phyloP scores from a whole-genome alignment of 2,113 vertebrate genomes.

The Nesogale talazaci region DNA sequence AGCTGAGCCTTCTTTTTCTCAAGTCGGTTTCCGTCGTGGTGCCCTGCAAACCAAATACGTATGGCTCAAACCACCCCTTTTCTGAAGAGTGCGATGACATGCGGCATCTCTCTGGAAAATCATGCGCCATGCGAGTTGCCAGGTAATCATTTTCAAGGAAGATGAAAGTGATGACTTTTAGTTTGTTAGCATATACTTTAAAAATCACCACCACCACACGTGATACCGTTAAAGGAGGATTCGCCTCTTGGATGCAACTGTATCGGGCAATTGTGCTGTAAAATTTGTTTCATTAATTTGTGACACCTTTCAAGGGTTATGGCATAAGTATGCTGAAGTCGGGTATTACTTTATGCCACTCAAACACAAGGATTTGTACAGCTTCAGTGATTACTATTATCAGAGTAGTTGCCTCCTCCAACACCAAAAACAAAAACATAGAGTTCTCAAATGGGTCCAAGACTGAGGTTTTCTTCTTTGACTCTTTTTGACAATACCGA shows the following conservation, averaged over 20 bases:
- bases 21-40: constrained; percentile 92
- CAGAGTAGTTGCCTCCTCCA: constrained; percentile 52
- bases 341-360: constrained; percentile 44
- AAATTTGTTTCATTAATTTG: constrained; percentile 58
- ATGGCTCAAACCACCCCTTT: constrained; percentile 77
- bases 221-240: constrained; percentile 19
- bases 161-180: constrained; percentile 31
- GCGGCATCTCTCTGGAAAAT: constrained; percentile 63
- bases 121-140: constrained; percentile 74
- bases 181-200: not conserved
- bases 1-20: constrained; percentile 90
- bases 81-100: constrained; percentile 8
- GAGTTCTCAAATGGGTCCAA: constrained; percentile 62
- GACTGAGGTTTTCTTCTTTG: constrained; percentile 57
- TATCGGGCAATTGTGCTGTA: constrained; percentile 22
- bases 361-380: constrained; percentile 47
- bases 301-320: constrained; percentile 49
- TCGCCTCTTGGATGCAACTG: constrained; percentile 41
- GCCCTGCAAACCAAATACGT: constrained; percentile 87
- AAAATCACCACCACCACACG: not conserved
- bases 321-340: constrained; percentile 49
- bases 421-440: not conserved
- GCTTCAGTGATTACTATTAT: constrained; percentile 1
- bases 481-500: constrained; percentile 59
- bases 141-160: constrained; percentile 38